Evolutionary conservation across 2,113 vertebrate species (phyloP).

Genomic region (Physeter macrocephalus): DNA sequence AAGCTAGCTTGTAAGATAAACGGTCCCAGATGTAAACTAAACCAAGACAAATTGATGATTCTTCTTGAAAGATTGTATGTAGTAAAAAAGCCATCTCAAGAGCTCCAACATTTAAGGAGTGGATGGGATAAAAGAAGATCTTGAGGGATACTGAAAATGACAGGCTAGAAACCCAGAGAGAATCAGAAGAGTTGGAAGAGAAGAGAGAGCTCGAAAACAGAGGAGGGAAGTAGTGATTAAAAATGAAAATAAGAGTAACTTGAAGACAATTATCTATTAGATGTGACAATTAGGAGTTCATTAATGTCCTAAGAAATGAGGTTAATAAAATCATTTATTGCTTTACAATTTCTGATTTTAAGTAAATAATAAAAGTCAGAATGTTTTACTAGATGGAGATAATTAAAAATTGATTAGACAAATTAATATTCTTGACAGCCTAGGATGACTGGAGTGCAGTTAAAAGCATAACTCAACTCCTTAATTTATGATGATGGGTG

Average conservation of each 20-base stretch:
- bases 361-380: neutral
- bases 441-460: neutral
- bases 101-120: neutral
- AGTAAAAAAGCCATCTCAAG: neutral
- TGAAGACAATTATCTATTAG: neutral
- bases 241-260: neutral
- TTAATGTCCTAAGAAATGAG: neutral
- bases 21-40: neutral
- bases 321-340: neutral
- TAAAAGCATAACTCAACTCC: neutral
- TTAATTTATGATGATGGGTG: neutral
- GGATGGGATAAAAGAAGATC: neutral
- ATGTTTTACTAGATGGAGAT: neutral
- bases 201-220: neutral
- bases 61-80: neutral
- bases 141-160: neutral
- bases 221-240: neutral
- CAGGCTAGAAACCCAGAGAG: neutral
- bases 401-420: constrained; percentile 6
- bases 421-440: neutral
- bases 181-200: neutral
- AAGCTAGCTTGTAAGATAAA: neutral
- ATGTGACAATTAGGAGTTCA: neutral
- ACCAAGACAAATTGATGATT: neutral
- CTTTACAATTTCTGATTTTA: neutral